Percentiles rank a stretch among this genome's conserved stretches.
phyloP scores from a whole-genome alignment of 2,113 vertebrate genomes.

The Sebastes fasciatus region DNA sequence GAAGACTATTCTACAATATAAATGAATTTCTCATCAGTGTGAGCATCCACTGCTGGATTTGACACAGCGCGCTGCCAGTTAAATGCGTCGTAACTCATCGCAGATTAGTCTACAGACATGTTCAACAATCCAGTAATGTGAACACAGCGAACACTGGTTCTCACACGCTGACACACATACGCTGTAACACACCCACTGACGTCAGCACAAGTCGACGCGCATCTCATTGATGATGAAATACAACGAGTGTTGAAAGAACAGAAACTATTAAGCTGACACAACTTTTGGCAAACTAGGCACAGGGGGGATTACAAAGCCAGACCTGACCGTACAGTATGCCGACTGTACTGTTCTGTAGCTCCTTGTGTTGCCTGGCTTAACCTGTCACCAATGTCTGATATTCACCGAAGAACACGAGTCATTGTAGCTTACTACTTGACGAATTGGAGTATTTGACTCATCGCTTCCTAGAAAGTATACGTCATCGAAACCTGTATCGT shows the following conservation, averaged over 20 bases:
- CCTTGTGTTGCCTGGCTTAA: background rate
- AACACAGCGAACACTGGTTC: constrained; percentile 24
- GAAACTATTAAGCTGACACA: constrained; percentile 20
- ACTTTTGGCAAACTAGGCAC: constrained; percentile 36
- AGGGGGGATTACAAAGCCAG: background rate
- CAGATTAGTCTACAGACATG: constrained; percentile 24
- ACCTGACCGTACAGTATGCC: background rate
- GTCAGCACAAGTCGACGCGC: background rate
- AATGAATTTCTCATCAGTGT: background rate
- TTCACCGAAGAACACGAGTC: constrained; percentile 12
- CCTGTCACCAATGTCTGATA: background rate
- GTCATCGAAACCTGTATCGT: background rate
- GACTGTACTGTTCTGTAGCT: background rate
- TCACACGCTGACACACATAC: constrained; percentile 9
- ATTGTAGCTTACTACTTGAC: background rate
- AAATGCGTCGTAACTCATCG: constrained; percentile 27
- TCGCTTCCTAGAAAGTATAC: background rate
- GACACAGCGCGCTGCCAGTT: background rate
- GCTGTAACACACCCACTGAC: constrained; percentile 57
- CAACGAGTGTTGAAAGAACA: background rate
- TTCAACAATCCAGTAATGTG: constrained; percentile 26
- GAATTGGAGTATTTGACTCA: background rate
- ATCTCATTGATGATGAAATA: constrained; percentile 23
- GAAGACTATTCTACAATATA: background rate
- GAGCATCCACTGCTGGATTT: background rate